Evolutionary conservation across 2,888 invertebrate species (phyloP), one percentile per base, ranked within the genome.

Genomic region (Agelastica alni): DNA sequence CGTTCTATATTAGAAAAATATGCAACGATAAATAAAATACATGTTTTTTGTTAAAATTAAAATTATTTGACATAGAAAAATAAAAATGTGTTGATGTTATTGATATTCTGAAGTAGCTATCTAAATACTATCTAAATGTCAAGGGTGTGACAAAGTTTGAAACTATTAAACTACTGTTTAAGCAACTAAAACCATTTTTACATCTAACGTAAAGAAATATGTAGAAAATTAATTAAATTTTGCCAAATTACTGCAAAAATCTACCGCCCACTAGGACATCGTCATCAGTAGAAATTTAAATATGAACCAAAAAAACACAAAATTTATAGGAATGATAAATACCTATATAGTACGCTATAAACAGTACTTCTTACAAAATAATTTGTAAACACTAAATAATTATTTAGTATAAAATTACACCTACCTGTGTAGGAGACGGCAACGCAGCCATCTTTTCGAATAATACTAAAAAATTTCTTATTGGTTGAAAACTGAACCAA

Each of bases 351-450:
- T 28, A 31, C 31, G 32, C 14, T 31, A 10, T 10, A 31, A 49
- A 31, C 49, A 30, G 26, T 6, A n/a, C 14, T 32, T 41, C 20
- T 22, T 52, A 31, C 51, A 44, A 44, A 48, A 30, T 49, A 26
- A 37, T 44, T 53, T 45, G 32, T n/a, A 54, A 37, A 41, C 37
- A 44, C 37, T 53, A 53, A 61, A 53, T 64, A 61, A 60, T 67
- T 68, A 67, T 60, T 70, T 51, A 45, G 39, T 43, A 49, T 42
- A 59, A 53, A 57, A 56, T 71, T 70, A 64, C 65, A 45, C 58
- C 62, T 80, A 89, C 88, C 88, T 88, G 88, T 79, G 87, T 87
- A 81, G 89, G 88, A 83, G 88, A 89, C 81, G 88, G 89, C 86
- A 89, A 82, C 79, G 88, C 85, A 83, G 89, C 89, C 89, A 89